Evolutionary conservation across 2,888 invertebrate genomes (phyloP).

Genomic region (Scaptomyza tumidula): DNA sequence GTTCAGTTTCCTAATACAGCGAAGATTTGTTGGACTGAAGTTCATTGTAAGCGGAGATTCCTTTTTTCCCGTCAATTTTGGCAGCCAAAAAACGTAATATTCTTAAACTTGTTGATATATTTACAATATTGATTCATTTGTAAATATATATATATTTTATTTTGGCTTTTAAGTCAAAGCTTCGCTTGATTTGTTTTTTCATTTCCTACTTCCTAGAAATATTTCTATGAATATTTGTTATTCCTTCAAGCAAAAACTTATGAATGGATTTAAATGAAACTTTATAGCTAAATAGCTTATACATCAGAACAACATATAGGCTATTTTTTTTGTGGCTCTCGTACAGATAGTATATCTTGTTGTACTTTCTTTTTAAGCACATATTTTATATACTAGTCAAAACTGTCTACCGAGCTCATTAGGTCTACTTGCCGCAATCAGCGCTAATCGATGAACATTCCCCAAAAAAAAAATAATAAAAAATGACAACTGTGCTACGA

Average conservation of each 20-base stretch:
- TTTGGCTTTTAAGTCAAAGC: not conserved
- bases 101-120: not conserved
- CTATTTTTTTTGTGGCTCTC: no score
- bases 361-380: not conserved
- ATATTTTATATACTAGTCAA: slow-evolving; percentile 1
- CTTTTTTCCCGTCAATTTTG: not conserved
- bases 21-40: not conserved
- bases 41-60: no score
- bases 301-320: no score
- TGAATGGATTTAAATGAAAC: no score
- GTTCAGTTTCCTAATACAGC: not conserved
- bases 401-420: slow-evolving; percentile 40
- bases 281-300: no score
- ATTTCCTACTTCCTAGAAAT: not conserved
- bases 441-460: slow-evolving; percentile 32
- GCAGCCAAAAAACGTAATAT: not conserved
- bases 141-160: not conserved
- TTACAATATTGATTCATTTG: not conserved
- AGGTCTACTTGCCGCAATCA: slow-evolving; percentile 43
- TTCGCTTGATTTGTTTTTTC: not conserved
- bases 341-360: not conserved
- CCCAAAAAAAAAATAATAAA: slow-evolving; percentile 5
- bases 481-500: slow-evolving; percentile 34
- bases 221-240: no score
- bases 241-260: no score